Base-by-base conservation (phyloP, 2,797 vertebrate genomes). In the Onychomys arenicola region DNA sequence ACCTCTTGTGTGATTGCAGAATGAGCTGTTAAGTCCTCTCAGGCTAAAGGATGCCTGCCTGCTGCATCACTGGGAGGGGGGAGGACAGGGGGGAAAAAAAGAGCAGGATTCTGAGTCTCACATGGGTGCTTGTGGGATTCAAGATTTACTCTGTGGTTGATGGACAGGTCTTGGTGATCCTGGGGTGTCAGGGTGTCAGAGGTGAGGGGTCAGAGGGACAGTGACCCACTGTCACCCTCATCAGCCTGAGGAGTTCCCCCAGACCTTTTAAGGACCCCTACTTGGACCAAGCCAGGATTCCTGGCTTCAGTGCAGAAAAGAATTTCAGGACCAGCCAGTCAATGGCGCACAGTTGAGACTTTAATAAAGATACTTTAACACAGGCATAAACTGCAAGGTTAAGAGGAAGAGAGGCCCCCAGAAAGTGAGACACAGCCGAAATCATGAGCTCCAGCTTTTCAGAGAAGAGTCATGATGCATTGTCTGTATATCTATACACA, bases 51-150 rank as follows among this genome's bases (percentile, higher is more conserved):
- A 40, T 83, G 61, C 80, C 65, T 43, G 34, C 86, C 69, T 43
- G n/a, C 84, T 75, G 85, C 69, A 59, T 87, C 67, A 14, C 37
- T 90, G 57, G 75, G 57, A 71, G 52, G n/a, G n/a, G n/a, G n/a
- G n/a, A n/a, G n/a, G n/a, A n/a, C n/a, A n/a, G n/a, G n/a, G n/a
- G n/a, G n/a, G n/a, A n/a, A n/a, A n/a, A n/a, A n/a, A n/a, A n/a
- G 57, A 71, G 52, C 43, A 57, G 57, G 46, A 61, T n/a, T 82
- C 61, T 55, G 37, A 13, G 5, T 52, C 27, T 90, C 29, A 52
- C 37, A 65, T 43, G 40, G 4, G 0, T 23, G 46, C 40, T 73
- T 5, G 0, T 8, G 49, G 87, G 76, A 5, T 34, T 61, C 52
- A 29, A 61, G 83, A 85, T 91, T 65, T 80, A 37, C 46, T 9